Evolutionary conservation across 2,113 vertebrate species (phyloP), one percentile per base, ranked within the genome.

Genomic region (Jaculus jaculus): DNA sequence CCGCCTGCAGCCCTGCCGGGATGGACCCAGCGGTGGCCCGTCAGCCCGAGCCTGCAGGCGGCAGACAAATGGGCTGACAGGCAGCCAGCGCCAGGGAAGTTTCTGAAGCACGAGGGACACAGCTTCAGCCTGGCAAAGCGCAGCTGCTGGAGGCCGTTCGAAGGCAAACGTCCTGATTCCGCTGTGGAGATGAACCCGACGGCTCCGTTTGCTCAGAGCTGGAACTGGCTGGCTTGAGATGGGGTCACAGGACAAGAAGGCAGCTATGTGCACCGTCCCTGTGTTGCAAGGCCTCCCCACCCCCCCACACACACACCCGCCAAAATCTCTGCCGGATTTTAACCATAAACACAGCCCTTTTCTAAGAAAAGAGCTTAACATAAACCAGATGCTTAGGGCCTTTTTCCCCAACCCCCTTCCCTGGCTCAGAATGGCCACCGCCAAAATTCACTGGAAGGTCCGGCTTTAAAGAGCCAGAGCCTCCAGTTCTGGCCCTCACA

Each of bases 311-410:
- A 47, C 42, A 47, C 42, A 47, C 42, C 42, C 26, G 30, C 66
- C n/a, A 23, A 54, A n/a, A 30, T 61, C 51, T 91, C 94, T 71
- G 92, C 83, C 13, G 85, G 94, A 95, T 87, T 75, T 96, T 96
- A 96, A 96, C 89, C 96, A 95, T 97, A 98, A 98, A 98, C 97
- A 97, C 87, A 94, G 96, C 47, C 92, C 87, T 96, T 96, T 94
- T 79, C 97, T 91, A 98, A 97, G 92, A 95, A 93, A 95, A 94
- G 77, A 95, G 68, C 93, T 97, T 98, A 98, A 98, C 96, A 96
- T 11, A 98, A 98, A 98, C 96, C 98, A 98, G 97, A 98, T 98
- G 98, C 92, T 89, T 78, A 85, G 97, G 97, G 95, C 97, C 97
- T 96, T n/a, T 96, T 96, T 91, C 96, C 96, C 96, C 93, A 90